Conservation (phyloP, 1,140 invertebrate species). For the Drosophila kanapiae region DNA sequence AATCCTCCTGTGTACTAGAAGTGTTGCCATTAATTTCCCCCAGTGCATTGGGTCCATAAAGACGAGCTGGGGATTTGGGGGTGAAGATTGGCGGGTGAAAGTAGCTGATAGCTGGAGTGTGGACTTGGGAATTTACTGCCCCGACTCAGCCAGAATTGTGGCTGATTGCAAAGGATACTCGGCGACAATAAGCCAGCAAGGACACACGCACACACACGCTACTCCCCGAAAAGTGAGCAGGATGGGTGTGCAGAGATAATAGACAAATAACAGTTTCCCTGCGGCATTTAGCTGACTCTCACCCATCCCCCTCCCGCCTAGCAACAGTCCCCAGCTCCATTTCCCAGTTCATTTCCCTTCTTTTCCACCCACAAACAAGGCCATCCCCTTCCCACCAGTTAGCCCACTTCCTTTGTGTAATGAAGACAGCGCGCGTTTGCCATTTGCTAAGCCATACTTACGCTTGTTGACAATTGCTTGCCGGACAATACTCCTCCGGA, state of each 20-base stretch:
- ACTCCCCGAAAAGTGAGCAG: slow-evolving; percentile 27
- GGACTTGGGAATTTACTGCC: slow-evolving; percentile 63
- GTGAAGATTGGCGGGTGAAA: slow-evolving; percentile 38
- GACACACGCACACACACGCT: slow-evolving; percentile 37
- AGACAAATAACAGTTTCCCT: slow-evolving; percentile 83
- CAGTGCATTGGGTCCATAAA: slow-evolving; percentile 15
- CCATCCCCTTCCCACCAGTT: not conserved
- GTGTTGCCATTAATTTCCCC: not conserved
- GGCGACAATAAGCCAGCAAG: slow-evolving; percentile 74
- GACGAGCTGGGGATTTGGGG: slow-evolving; percentile 9
- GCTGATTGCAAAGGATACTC: slow-evolving; percentile 82
- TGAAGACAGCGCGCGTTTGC: slow-evolving; percentile 69
- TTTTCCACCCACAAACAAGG: slow-evolving; percentile 5
- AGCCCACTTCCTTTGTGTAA: slow-evolving; percentile 63
- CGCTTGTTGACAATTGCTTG: slow-evolving; percentile 80
- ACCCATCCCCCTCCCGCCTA: slow-evolving; percentile 7
- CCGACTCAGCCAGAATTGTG: slow-evolving; percentile 70
- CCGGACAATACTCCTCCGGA: slow-evolving; percentile 34
- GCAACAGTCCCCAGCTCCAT: not conserved
- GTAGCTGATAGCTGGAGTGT: slow-evolving; percentile 72
- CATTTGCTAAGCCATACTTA: slow-evolving; percentile 80
- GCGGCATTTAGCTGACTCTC: slow-evolving; percentile 73
- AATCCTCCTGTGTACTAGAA: not conserved
- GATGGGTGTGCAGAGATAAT: slow-evolving; percentile 74
- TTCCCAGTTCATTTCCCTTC: slow-evolving; percentile 17